Percentiles rank a stretch among this genome's conserved stretches.
Evolutionary conservation across 2,888 invertebrate genomes (phyloP).

Genomic region (Seira ritae): DNA sequence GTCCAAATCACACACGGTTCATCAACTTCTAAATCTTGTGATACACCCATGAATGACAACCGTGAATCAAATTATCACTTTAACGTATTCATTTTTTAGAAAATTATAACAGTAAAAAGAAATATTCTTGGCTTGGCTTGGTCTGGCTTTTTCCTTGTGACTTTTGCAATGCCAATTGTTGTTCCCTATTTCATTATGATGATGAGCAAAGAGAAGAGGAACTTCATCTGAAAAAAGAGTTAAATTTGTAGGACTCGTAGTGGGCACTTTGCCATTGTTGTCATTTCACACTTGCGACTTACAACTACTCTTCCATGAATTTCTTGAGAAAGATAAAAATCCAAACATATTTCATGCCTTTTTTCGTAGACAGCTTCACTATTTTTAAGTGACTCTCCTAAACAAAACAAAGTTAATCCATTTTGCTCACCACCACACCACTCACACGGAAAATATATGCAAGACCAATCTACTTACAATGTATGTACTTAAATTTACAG

Average conservation of each 20-base stretch:
- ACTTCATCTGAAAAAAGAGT: slow-evolving; percentile 20
- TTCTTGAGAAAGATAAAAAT: slow-evolving; percentile 31
- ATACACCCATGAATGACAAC: slow-evolving; percentile 58
- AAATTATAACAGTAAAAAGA: slow-evolving; percentile 37
- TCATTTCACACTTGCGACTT: slow-evolving; percentile 13
- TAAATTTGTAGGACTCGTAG: slow-evolving; percentile 8
- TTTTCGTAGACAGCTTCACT: slow-evolving; percentile 53
- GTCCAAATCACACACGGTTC: slow-evolving; percentile 60
- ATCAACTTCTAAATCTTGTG: slow-evolving; percentile 55
- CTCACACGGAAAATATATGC: too few relatives aligned
- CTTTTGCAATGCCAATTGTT: neutral
- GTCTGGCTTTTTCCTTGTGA: neutral
- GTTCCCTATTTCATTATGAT: slow-evolving; percentile 10
- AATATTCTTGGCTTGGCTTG: neutral
- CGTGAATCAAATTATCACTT: slow-evolving; percentile 33
- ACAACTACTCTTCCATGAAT: slow-evolving; percentile 32
- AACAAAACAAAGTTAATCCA: neutral
- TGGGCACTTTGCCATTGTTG: slow-evolving; percentile 54
- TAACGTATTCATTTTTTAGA: slow-evolving; percentile 25
- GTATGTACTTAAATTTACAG: too few relatives aligned
- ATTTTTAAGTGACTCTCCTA: slow-evolving; percentile 13
- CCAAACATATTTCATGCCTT: slow-evolving; percentile 33
- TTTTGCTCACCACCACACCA: too few relatives aligned
- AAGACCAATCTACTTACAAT: too few relatives aligned
- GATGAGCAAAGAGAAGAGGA: neutral